phyloP scores from a whole-genome alignment of 37 sponge, comb jelly and placozoan species.

The Tethya wilhelma region DNA sequence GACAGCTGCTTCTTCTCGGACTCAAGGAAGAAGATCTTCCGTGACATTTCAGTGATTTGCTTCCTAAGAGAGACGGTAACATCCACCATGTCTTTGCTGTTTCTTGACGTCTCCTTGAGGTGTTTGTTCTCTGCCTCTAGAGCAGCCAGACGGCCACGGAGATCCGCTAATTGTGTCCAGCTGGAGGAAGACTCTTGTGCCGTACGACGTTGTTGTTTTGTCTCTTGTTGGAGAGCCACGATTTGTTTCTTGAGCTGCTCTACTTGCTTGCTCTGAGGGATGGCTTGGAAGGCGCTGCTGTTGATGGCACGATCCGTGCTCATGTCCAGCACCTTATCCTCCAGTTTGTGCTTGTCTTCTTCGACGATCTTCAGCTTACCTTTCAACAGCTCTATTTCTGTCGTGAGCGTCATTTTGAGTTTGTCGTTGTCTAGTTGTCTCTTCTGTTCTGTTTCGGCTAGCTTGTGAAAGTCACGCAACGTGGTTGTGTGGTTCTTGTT shows the following conservation, averaged over 20 bases:
- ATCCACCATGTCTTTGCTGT: neutral
- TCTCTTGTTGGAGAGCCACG: neutral
- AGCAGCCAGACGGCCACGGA: constrained; percentile 2
- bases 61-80: constrained; percentile 16
- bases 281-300: constrained; percentile 1
- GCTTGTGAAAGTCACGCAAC: constrained; percentile 8
- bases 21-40: constrained; percentile 46
- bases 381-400: constrained; percentile 44
- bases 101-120: constrained; percentile 7
- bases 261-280: constrained; percentile 15
- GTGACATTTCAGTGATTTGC: constrained; percentile 38
- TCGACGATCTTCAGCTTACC: constrained; percentile 40
- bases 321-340: neutral
- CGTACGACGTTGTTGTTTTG: neutral
- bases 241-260: constrained; percentile 40
- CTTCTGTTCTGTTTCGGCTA: constrained; percentile 21
- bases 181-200: neutral
- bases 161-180: neutral
- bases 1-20: constrained; percentile 35
- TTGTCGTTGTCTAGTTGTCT: constrained; percentile 36
- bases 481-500: neutral
- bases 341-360: constrained; percentile 31
- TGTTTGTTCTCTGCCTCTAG: constrained; percentile 48
- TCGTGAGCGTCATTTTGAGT: constrained; percentile 44
- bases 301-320: neutral